A percentile compares a stretch with the other conserved stretches of the same genome.
phyloP scores from a whole-genome alignment of 2,113 vertebrate species.

The Cyprinus carpio region DNA sequence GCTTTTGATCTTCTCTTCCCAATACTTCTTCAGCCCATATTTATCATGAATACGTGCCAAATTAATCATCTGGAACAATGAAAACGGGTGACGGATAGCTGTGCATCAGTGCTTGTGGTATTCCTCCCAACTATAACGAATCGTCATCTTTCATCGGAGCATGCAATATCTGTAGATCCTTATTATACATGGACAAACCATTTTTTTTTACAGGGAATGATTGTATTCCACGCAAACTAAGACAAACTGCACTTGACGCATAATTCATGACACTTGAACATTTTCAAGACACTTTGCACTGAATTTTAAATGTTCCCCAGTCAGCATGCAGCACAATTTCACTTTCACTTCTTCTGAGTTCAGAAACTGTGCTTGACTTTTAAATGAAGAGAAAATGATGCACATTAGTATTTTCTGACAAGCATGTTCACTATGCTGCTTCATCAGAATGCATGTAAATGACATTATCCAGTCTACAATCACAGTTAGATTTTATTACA shows the following conservation, averaged over 20 bases:
- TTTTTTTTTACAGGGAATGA: conserved; percentile 25
- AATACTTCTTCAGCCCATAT: conserved; percentile 58
- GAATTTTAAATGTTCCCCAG: neutral
- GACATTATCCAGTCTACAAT: neutral
- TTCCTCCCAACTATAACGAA: neutral
- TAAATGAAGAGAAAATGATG: neutral
- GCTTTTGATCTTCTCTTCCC: conserved; percentile 62
- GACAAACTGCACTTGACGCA: neutral
- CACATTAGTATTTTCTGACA: neutral
- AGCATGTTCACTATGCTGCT: neutral
- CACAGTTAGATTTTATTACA: neutral
- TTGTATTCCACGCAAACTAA: neutral
- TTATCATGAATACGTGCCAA: conserved; percentile 61
- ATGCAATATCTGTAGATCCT: conserved; percentile 18
- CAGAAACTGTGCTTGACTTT: too few relatives aligned
- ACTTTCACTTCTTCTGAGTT: too few relatives aligned
- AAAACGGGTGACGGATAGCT: conserved; percentile 23
- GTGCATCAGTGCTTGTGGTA: neutral
- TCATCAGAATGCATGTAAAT: neutral
- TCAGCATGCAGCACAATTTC: too few relatives aligned
- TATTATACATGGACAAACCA: conserved; percentile 24
- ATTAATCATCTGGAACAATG: conserved; percentile 57
- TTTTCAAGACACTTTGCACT: neutral
- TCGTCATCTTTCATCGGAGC: neutral
- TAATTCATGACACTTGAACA: neutral